Base-by-base conservation (phyloP, 1,140 invertebrate genomes). In the Gryon sp. region DNA sequence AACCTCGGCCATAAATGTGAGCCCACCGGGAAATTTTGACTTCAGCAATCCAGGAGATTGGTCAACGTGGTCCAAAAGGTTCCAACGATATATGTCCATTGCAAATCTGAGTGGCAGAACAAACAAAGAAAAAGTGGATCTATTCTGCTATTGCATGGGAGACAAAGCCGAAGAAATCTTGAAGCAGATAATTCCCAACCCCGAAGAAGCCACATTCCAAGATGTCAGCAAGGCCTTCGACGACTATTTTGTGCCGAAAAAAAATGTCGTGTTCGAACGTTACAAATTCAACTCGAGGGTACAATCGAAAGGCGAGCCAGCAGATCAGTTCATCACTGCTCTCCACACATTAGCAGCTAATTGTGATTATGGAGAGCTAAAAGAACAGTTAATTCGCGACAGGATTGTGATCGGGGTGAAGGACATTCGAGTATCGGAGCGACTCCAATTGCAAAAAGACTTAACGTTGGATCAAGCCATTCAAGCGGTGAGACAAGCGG, bases 381-480 rank as follows among this genome's bases (percentile, higher is more conserved):
- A 79, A 14, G 84, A 87, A 4, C 73, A 82, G 24, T 53, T 87
- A 15, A 86, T 87, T 18, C 9, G 83, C 14, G 85, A 84, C 40
- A 48, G 80, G 45, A 81, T 88, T 32, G 81, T 87, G 0, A 82
- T 87, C 0, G 84, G 83, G 0, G 53, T 84, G 2, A 53, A 45
- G 0, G 75, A 84, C 53, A 34, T 16, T 2, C 68, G 77, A 30
- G 28, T 81, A 11, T 79, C 75, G 3, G 76, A 84, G 60, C 40
- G 43, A 22, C 36, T 85, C 34, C 82, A 81, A 43, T 32, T 83
- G 19, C 41, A 24, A 9, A 15, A 30, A 9, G 40, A 75, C 7
- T 36, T 82, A 0, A 80, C 79, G 1, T 36, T 83, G 32, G 70
- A 70, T 9, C 63, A 78, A 19, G 75, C 79, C 0, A 55, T 79